These are phyloP conservation scores for Anadara kagoshimensis DNA, from an alignment of 1,140 invertebrate species.

Conservation along the genomic window DNA sequence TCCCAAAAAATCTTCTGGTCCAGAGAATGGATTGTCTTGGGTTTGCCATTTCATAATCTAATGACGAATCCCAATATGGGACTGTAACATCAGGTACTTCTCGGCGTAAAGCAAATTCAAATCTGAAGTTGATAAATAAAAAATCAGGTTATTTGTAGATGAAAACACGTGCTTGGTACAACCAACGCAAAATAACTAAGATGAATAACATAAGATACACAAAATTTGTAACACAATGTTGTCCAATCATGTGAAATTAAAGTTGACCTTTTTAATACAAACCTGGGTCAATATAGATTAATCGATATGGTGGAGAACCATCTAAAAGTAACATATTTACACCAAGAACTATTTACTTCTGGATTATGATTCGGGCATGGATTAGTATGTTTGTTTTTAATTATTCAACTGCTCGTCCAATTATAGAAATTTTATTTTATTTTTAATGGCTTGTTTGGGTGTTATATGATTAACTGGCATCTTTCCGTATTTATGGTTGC, in stretches of 20 bases:
- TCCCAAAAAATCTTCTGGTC: conserved; percentile 66
- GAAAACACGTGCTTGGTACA: neutral
- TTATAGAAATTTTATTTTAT: too few species aligned
- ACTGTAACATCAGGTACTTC: conserved; percentile 60
- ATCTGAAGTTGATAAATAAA: conserved; percentile 41
- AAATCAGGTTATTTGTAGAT: neutral
- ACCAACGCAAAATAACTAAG: neutral
- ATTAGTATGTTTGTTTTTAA: neutral
- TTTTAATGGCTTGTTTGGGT: neutral
- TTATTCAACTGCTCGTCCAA: too few species aligned
- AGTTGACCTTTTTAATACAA: too few species aligned
- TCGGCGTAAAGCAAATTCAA: conserved; percentile 54
- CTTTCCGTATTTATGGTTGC: neutral
- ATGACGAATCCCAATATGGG: conserved; percentile 72
- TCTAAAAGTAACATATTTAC: neutral
- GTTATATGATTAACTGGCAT: neutral
- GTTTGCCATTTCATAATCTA: conserved; percentile 66
- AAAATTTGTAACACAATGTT: too few species aligned
- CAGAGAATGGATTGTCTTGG: conserved; percentile 68
- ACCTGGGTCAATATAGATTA: neutral
- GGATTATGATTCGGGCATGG: neutral
- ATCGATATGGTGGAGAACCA: neutral
- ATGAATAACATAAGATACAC: neutral
- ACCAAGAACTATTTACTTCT: neutral
- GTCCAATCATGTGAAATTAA: too few species aligned